Evolutionary conservation across 2,113 vertebrate genomes (phyloP).

Genomic region (Salvelinus sp.): DNA sequence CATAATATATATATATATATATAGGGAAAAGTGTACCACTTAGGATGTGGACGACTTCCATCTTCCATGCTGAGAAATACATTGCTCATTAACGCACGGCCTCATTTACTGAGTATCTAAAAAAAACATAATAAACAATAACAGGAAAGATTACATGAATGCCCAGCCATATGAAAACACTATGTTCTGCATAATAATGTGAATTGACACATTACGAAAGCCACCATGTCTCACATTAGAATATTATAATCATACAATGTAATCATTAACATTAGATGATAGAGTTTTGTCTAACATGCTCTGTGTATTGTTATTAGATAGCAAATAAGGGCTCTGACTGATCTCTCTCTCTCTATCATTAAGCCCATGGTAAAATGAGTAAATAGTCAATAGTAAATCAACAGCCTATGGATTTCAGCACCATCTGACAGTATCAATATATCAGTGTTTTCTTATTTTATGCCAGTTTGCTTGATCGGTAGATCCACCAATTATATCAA

Average conservation of each 20-base stretch:
- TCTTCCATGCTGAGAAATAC: neutral
- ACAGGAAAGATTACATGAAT: neutral
- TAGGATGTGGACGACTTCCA: no score
- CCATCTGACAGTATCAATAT: constrained; percentile 54
- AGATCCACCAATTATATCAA: constrained; percentile 46
- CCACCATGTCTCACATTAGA: constrained; percentile 21
- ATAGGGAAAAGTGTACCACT: no score
- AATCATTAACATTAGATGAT: no score
- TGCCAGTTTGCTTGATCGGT: constrained; percentile 47
- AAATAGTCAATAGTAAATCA: constrained; percentile 18
- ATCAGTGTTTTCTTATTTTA: constrained; percentile 31
- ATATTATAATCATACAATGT: constrained; percentile 43
- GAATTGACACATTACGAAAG: constrained; percentile 43
- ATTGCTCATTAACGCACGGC: constrained; percentile 55
- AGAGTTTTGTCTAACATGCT: no score
- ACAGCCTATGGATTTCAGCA: constrained; percentile 30
- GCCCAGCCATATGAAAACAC: neutral
- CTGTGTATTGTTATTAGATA: no score
- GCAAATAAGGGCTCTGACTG: neutral
- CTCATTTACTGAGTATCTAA: constrained; percentile 48
- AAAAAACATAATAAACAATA: constrained; percentile 12
- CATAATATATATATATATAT: no score
- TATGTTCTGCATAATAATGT: neutral
- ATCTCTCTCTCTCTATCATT: neutral
- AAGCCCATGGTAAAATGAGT: constrained; percentile 17